Evolutionary conservation across 1,140 invertebrate genomes (phyloP).

Genomic region (Drosophila sp.): DNA sequence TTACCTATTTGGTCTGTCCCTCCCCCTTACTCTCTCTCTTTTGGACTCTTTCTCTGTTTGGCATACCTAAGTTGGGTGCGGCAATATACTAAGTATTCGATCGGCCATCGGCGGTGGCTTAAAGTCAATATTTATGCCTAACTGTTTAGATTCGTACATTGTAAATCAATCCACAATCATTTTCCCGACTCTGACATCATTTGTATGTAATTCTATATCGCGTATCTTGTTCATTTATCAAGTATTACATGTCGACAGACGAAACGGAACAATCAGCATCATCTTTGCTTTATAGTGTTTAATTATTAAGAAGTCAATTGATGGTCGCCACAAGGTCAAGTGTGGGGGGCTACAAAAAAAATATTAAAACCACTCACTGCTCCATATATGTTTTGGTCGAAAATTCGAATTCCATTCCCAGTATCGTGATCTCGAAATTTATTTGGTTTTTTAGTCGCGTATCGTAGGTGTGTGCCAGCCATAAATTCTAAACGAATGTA

Average conservation of each 20-base stretch:
- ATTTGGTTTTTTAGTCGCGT: constrained; percentile 11
- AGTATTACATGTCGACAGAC: constrained; percentile 29
- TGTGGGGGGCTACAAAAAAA: neutral
- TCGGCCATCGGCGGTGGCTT: constrained; percentile 33
- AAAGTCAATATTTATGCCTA: constrained; percentile 70
- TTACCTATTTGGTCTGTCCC: constrained; percentile 27
- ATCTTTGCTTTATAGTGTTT: constrained; percentile 9
- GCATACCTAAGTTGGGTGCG: constrained; percentile 47
- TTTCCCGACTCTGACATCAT: constrained; percentile 44
- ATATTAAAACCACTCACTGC: constrained; percentile 18
- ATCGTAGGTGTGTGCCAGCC: constrained; percentile 35
- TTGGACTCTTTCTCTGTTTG: constrained; percentile 4
- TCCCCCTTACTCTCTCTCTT: constrained; percentile 22
- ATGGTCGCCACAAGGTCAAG: constrained; percentile 10
- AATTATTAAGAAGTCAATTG: constrained; percentile 50
- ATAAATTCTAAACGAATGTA: constrained; percentile 33
- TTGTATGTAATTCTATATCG: constrained; percentile 31
- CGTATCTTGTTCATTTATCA: constrained; percentile 40
- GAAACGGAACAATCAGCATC: neutral
- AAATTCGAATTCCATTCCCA: constrained; percentile 54
- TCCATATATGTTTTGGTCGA: constrained; percentile 1
- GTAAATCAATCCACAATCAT: constrained; percentile 6
- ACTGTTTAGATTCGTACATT: constrained; percentile 25
- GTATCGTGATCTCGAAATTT: constrained; percentile 2
- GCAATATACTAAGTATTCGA: constrained; percentile 25